These are phyloP conservation scores for Amblyteles armatorius DNA, from an alignment of 2,888 invertebrate genomes.

Conservation along the genomic window DNA sequence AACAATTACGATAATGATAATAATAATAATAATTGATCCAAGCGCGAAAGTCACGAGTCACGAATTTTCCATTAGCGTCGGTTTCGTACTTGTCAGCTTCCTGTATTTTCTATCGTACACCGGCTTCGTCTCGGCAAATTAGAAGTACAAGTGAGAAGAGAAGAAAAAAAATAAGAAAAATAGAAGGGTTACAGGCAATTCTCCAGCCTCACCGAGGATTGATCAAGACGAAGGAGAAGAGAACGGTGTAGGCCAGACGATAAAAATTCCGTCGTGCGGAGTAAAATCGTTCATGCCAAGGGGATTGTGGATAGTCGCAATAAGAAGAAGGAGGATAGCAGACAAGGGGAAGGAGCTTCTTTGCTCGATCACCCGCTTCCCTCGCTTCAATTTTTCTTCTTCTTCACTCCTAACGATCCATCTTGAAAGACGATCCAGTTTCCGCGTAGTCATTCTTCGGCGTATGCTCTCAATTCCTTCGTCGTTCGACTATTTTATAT, in stretches of 20 bases:
- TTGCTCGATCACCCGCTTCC: slow-evolving; percentile 51
- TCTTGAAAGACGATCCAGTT: slow-evolving; percentile 65
- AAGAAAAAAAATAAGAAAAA: slow-evolving; percentile 23
- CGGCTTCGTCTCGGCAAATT: slow-evolving; percentile 36
- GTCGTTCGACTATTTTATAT: slow-evolving; percentile 17
- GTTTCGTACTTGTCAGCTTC: slow-evolving; percentile 51
- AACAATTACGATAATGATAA: slow-evolving; percentile 20
- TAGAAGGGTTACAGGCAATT: slow-evolving; percentile 16
- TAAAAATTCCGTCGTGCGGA: slow-evolving; percentile 65
- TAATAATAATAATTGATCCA: slow-evolving; percentile 9
- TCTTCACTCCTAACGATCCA: slow-evolving; percentile 61
- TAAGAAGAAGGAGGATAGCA: slow-evolving; percentile 35
- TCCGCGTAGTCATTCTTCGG: slow-evolving; percentile 65
- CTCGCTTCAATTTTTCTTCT: slow-evolving; percentile 20
- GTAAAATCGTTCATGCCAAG: slow-evolving; percentile 49
- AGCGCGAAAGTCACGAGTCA: slow-evolving; percentile 63
- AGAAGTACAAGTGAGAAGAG: slow-evolving; percentile 26
- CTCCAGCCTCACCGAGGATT: slow-evolving; percentile 27
- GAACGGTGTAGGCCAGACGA: slow-evolving; percentile 39
- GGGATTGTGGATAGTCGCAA: slow-evolving; percentile 38
- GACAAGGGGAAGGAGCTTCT: slow-evolving; percentile 43
- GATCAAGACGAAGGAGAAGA: slow-evolving; percentile 8
- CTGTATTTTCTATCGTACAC: slow-evolving; percentile 22
- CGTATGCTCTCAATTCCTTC: slow-evolving; percentile 43
- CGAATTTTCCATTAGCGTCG: slow-evolving; percentile 62